These are phyloP conservation scores for Cheilinus undulatus DNA, from an alignment of 2,113 vertebrate species.

Conservation along the genomic window DNA sequence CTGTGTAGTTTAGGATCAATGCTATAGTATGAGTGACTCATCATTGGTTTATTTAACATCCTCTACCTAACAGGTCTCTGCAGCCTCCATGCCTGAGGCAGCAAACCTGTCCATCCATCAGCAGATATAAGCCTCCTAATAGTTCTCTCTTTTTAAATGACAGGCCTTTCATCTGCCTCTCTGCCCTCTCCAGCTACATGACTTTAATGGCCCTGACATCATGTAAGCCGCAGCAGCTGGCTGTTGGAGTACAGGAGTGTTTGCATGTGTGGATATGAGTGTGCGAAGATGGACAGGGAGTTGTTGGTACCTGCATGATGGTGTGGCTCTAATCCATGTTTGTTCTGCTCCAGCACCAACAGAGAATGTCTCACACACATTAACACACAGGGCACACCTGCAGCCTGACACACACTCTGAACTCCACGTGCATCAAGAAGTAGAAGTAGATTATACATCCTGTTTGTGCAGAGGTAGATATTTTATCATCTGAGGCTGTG, in stretches of 20 bases:
- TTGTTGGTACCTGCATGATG: constrained; percentile 79
- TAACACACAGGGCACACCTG: constrained; percentile 63
- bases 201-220: constrained; percentile 79
- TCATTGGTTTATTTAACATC: neutral
- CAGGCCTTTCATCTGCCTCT: constrained; percentile 75
- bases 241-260: constrained; percentile 44
- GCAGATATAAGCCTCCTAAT: constrained; percentile 60
- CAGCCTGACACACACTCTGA: constrained; percentile 29
- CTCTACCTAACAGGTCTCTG: constrained; percentile 8
- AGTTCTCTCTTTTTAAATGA: constrained; percentile 65
- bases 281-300: constrained; percentile 52
- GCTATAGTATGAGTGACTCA: neutral
- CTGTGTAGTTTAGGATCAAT: neutral
- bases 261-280: constrained; percentile 31
- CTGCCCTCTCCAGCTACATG: constrained; percentile 73
- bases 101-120: constrained; percentile 68
- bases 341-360: constrained; percentile 79
- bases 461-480: constrained; percentile 39
- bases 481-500: constrained; percentile 39
- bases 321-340: constrained; percentile 79
- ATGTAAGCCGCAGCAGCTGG: constrained; percentile 79
- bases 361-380: constrained; percentile 64
- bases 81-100: constrained; percentile 49
- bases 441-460: constrained; percentile 47
- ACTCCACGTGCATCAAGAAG: constrained; percentile 15